Conservation (phyloP, 2,797 vertebrate genomes). For the Thamnophis elegans region DNA sequence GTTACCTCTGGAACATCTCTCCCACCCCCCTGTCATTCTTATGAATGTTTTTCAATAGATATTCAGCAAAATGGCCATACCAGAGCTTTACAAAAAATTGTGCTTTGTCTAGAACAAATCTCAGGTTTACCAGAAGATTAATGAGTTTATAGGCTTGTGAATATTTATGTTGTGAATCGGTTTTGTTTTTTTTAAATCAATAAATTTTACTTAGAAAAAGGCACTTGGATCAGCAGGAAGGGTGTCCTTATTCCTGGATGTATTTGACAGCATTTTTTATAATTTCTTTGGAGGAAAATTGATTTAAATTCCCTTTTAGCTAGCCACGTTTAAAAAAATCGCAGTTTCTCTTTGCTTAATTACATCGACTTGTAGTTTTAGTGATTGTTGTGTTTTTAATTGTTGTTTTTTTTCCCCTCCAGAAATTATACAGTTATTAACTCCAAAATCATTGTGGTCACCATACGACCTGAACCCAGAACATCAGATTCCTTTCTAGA, state of each 20-base stretch:
- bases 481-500: constrained; percentile 88
- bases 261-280: constrained; percentile 30
- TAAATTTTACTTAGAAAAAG: constrained; percentile 39
- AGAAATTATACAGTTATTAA: constrained; percentile 98
- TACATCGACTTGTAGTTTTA: not conserved
- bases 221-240: not conserved
- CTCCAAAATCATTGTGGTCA: constrained; percentile 98
- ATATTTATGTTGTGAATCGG: constrained; percentile 40
- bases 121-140: constrained; percentile 36
- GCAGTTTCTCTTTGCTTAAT: not conserved
- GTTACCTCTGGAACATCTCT: not conserved
- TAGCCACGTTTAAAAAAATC: not conserved
- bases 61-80: constrained; percentile 29
- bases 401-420: constrained; percentile 41
- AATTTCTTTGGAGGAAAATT: not conserved
- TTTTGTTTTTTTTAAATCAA: constrained; percentile 30
- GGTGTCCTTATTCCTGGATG: not conserved
- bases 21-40: constrained; percentile 22
- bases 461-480: constrained; percentile 92
- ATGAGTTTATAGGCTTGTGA: constrained; percentile 33
- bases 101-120: constrained; percentile 15
- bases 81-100: constrained; percentile 38
- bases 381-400: constrained; percentile 30
- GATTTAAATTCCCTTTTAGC: not conserved
- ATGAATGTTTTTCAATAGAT: constrained; percentile 38